Base-by-base conservation (phyloP, 2,113 vertebrate species). In the Eulacestoma nigropectus region DNA sequence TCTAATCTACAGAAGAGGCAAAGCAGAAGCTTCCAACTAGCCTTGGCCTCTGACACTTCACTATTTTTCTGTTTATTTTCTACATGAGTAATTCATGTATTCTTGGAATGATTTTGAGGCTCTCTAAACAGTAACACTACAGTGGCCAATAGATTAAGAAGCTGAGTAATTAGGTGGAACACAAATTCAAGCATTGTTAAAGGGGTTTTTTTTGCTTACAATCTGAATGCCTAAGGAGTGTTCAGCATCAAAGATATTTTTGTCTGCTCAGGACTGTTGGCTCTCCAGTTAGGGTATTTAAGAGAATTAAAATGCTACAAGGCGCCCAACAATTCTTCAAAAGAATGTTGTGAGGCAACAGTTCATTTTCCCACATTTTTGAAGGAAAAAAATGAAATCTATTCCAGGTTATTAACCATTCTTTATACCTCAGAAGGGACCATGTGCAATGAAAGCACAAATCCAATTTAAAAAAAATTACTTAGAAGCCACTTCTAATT, bases 111-210 rank as follows among this genome's bases (percentile, higher is more conserved):
- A 56, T 56, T 89, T 35, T 64, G 44, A 89, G 76, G 13, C 13
- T 68, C 33, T 80, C 59, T 41, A 63, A 90, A 89, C 83, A 95
- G 9, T 78, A 80, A 72, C 65, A 67, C 29, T 60, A 67, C 47
- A 67, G 55, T 73, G 55, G 75, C 63, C 87, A 90, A 63, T 1
- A 46, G 46, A 96, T 50, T 73, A 49, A 94, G 86, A 60, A 82
- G 72, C 35, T 63, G 82, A 95, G 78, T 91, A 94, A 96, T 87
- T 79, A 90, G 88, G 57, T 63, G 44, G 67, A 93, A 90, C 75
- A 76, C 42, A 94, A 94, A 95, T n/a, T 83, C 82, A 87, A 68
- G 65, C 69, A 84, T 76, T 68, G 59, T 89, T 91, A 39, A 55
- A 85, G 15, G 25, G 2, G 0, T 1, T 49, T 46, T 46, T 82